Base-by-base conservation (phyloP, 2,113 vertebrate genomes). In the Boulengeromyrus knoepffleri region DNA sequence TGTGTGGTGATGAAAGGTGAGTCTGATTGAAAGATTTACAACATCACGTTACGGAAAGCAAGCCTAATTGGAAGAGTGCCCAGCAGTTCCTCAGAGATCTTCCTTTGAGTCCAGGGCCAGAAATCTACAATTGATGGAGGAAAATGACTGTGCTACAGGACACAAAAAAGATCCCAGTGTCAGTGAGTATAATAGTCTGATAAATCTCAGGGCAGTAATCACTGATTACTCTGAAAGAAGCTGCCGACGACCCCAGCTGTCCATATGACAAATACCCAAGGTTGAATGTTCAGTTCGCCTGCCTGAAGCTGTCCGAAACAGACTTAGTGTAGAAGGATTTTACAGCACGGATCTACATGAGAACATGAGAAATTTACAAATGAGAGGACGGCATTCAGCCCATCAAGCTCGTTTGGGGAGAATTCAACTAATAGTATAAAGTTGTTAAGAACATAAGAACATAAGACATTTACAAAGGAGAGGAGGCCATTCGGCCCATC, bases 121-220 rank as follows among this genome's bases (percentile, higher is more conserved):
- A 52, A 52, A 50, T 87, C n/a, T 52, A 39, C 49, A 8, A 36
- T 5, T 87, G 27, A 87, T 53, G 31, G 50, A 87, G n/a, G 85
- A 53, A 52, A 53, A 87, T 53, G 15, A 36, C 50, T 36, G 31
- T 56, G 27, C n/a, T 53, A 13, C 49, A 47, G 85, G 85, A 39
- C 45, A 31, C 17, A 87, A 87, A 50, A 52, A 52, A 87, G 45
- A 84, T 31, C 47, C 47, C 49, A 87, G n/a, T 53, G n/a, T 87
- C 85, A 87, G 85, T 36, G 15, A 53, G 85, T 53, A 53, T 53
- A 87, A 50, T 50, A 36, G 85, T 56, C 50, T 87, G 47, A 87
- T 87, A 87, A 87, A 87, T 87, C 85, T 52, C 31, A 36, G 47
- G 49, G 31, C 85, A 56, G 50, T 53, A 56, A 56, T 87, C 85